These are phyloP conservation scores for Crax fasciolata DNA, from an alignment of 2,797 vertebrate genomes.

Conservation along the genomic window DNA sequence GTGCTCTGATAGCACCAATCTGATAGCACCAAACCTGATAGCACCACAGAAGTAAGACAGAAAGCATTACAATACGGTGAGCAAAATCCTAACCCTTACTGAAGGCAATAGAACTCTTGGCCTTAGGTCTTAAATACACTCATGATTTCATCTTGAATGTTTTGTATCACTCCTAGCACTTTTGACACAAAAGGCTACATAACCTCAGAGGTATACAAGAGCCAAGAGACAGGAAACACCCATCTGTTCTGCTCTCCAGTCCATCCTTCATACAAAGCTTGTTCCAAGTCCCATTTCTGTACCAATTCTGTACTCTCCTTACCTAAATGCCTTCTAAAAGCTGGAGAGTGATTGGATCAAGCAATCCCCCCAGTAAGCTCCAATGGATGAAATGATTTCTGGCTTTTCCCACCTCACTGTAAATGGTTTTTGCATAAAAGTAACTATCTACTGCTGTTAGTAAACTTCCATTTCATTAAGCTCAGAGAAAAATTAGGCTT, in stretches of 20 bases:
- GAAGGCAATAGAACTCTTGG: not conserved
- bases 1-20: not conserved
- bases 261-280: not conserved
- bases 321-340: slow-evolving; percentile 26
- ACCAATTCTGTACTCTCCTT: slow-evolving; percentile 26
- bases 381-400: slow-evolving; percentile 14
- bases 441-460: not conserved
- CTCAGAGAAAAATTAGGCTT: slow-evolving; percentile 12
- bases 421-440: not conserved
- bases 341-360: slow-evolving; percentile 12
- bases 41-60: slow-evolving; percentile 26
- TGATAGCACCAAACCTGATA: slow-evolving; percentile 48
- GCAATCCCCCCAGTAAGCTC: not conserved
- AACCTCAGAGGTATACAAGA: not conserved
- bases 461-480: slow-evolving; percentile 9
- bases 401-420: not conserved
- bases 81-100: not conserved
- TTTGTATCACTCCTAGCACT: not conserved
- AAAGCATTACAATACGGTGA: not conserved
- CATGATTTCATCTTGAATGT: not conserved
- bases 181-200: not conserved
- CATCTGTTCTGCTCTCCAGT: not conserved
- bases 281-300: slow-evolving; percentile 1
- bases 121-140: not conserved
- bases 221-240: not conserved